Conservation (phyloP, 1,140 invertebrate genomes). For the Trichoplusia ni region DNA sequence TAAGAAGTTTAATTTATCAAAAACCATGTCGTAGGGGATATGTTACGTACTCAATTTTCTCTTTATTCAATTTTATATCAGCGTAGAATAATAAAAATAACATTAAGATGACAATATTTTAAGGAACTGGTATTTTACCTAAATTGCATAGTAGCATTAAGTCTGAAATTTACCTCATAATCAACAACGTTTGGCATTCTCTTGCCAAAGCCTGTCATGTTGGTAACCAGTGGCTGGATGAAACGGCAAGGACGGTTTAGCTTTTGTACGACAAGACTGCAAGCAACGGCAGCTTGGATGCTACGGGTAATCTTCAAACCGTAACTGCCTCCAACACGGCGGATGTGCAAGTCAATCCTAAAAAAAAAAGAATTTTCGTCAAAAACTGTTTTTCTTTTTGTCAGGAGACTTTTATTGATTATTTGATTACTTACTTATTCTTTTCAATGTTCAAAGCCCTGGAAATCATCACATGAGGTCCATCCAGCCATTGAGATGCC, state of each 20-base stretch:
- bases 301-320: conserved; percentile 56
- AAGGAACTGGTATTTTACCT: no score
- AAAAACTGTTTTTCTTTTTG: not conserved
- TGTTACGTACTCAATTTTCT: no score
- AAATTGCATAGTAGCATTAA: no score
- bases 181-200: conserved; percentile 80
- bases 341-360: conserved; percentile 84
- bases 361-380: conserved; percentile 22
- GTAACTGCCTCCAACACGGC: conserved; percentile 53
- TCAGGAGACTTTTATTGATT: not conserved
- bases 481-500: conserved; percentile 84
- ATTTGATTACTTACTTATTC: conserved; percentile 52
- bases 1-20: no score
- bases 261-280: conserved; percentile 45
- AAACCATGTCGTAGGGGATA: no score
- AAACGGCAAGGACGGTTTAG: conserved; percentile 59
- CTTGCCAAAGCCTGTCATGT: conserved; percentile 85
- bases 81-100: not conserved
- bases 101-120: no score
- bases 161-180: conserved; percentile 85
- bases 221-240: conserved; percentile 82
- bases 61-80: not conserved
- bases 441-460: conserved; percentile 16
- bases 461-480: conserved; percentile 81
- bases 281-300: conserved; percentile 44